phyloP scores from a whole-genome alignment of 2,888 invertebrate genomes.

The Troilus luridus region DNA sequence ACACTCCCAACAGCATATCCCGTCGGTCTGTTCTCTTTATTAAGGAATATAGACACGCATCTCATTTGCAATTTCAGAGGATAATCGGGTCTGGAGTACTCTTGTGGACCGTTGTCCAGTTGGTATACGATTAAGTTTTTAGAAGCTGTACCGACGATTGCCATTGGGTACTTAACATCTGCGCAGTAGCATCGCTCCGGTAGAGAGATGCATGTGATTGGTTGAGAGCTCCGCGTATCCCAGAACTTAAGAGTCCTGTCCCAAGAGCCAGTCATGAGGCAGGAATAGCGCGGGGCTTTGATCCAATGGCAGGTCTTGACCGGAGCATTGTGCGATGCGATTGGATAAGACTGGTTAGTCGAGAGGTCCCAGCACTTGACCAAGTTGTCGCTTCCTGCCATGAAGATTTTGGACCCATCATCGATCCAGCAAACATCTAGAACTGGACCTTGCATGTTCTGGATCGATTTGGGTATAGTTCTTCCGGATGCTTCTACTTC shows the following conservation, averaged over 20 bases:
- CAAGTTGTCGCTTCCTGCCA: constrained; percentile 92
- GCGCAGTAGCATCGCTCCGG: constrained; percentile 97
- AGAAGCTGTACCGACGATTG: constrained; percentile 95
- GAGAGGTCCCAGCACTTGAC: constrained; percentile 94
- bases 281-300: constrained; percentile 93
- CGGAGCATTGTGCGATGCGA: constrained; percentile 95
- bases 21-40: constrained; percentile 92
- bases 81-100: constrained; percentile 93
- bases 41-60: constrained; percentile 94
- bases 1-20: constrained; percentile 96
- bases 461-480: constrained; percentile 96
- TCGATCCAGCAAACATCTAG: constrained; percentile 98
- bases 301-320: constrained; percentile 98
- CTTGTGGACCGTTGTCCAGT: constrained; percentile 92
- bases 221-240: constrained; percentile 93
- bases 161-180: constrained; percentile 99
- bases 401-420: constrained; percentile 92
- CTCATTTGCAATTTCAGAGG: constrained; percentile 95
- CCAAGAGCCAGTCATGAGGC: constrained; percentile 99
- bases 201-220: constrained; percentile 90
- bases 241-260: constrained; percentile 99
- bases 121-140: constrained; percentile 93
- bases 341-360: constrained; percentile 89
- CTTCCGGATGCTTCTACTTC: constrained; percentile 93
- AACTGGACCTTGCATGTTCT: constrained; percentile 94